Evolutionary conservation across 2,888 invertebrate genomes (phyloP).

Genomic region (Ligdia adustata): DNA sequence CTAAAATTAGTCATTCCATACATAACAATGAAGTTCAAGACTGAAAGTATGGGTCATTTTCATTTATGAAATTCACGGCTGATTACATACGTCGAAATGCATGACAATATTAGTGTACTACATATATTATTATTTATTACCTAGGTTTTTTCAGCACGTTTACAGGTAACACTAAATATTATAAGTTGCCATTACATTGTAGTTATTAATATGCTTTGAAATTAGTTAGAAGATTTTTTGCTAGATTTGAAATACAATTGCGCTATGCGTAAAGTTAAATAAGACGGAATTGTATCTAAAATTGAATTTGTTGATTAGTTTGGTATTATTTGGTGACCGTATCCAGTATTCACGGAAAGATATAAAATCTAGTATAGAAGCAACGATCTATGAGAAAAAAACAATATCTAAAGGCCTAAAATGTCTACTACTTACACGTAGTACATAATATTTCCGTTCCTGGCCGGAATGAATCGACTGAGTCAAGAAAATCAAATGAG

Average conservation of each 20-base stretch:
- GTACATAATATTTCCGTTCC: too few species aligned
- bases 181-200: conserved; percentile 3
- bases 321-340: neutral
- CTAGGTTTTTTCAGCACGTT: conserved; percentile 12
- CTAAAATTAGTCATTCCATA: conserved; percentile 11
- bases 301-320: too few species aligned
- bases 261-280: neutral
- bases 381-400: too few species aligned
- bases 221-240: neutral
- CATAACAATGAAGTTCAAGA: neutral
- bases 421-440: too few species aligned
- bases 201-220: conserved; percentile 2
- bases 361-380: too few species aligned
- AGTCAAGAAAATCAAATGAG: conserved; percentile 4
- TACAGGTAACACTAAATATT: conserved; percentile 8
- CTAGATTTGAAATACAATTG: neutral
- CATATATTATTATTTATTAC: neutral
- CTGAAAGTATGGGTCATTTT: conserved; percentile 10
- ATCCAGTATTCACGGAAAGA: too few species aligned
- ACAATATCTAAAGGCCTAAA: too few species aligned
- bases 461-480: too few species aligned
- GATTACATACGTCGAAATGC: conserved; percentile 27
- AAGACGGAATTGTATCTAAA: too few species aligned
- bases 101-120: conserved; percentile 7
- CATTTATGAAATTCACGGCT: conserved; percentile 15